These are phyloP conservation scores for Brienomyrus brachyistius DNA, from an alignment of 2,113 vertebrate genomes.

Conservation along the genomic window DNA sequence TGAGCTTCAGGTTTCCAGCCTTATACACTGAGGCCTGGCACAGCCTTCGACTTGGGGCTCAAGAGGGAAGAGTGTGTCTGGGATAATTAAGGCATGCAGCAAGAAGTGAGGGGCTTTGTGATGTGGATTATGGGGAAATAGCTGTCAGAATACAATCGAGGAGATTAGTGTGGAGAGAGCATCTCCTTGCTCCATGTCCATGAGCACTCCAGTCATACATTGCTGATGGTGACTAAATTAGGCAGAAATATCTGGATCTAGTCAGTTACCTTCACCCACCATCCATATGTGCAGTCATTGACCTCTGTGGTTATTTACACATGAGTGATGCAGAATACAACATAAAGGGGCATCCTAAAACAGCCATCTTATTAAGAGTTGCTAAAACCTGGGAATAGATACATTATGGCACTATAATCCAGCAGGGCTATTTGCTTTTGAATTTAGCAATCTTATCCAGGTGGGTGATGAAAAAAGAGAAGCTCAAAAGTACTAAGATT, in stretches of 20 bases:
- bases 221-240: slow-evolving; percentile 52
- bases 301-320: slow-evolving; percentile 32
- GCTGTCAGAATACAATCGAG: slow-evolving; percentile 56
- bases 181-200: slow-evolving; percentile 52
- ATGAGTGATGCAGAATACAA: slow-evolving; percentile 3
- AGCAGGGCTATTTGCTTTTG: slow-evolving; percentile 3
- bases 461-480: neutral
- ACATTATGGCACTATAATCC: neutral
- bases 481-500: neutral
- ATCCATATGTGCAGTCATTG: slow-evolving; percentile 49
- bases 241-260: slow-evolving; percentile 53
- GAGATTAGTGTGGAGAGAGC: slow-evolving; percentile 56
- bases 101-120: slow-evolving; percentile 50
- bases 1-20: slow-evolving; percentile 21
- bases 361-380: neutral
- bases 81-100: slow-evolving; percentile 52
- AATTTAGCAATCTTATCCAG: neutral
- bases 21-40: slow-evolving; percentile 16
- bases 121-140: slow-evolving; percentile 62
- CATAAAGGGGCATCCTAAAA: neutral
- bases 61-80: slow-evolving; percentile 3
- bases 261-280: slow-evolving; percentile 50
- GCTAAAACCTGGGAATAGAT: slow-evolving; percentile 7
- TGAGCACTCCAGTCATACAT: slow-evolving; percentile 49
- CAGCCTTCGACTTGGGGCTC: slow-evolving; percentile 12